Percentiles rank a stretch among this genome's conserved stretches.
Evolutionary conservation across 2,888 invertebrate species (phyloP).

Genomic region (Dichetophora obliterata): DNA sequence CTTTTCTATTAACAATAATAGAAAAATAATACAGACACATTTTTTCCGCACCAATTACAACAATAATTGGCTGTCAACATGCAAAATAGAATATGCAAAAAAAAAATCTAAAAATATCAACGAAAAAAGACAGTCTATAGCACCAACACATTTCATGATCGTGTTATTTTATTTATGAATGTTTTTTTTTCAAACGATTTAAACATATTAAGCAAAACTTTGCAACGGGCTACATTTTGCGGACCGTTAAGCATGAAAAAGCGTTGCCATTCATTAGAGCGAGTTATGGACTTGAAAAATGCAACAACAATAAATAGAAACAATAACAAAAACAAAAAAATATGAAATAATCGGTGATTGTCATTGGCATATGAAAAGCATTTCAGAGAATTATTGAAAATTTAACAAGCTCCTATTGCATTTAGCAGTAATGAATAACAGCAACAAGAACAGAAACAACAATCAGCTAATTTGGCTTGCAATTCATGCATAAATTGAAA

Average conservation of each 20-base stretch:
- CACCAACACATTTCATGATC: too few species aligned
- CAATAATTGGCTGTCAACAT: neutral
- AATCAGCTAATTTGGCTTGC: neutral
- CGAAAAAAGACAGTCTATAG: too few species aligned
- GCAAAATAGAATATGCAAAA: neutral
- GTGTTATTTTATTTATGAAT: too few species aligned
- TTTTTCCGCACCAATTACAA: neutral
- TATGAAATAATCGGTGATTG: neutral
- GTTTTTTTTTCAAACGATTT: too few species aligned
- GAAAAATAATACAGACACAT: neutral
- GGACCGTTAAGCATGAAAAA: conserved; percentile 13
- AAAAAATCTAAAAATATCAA: neutral
- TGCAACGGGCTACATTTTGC: neutral
- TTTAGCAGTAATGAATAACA: neutral
- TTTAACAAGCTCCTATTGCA: neutral
- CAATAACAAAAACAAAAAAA: neutral
- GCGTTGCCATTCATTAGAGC: conserved; percentile 1
- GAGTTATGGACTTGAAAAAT: conserved; percentile 11
- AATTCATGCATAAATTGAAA: neutral
- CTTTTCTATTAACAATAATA: neutral
- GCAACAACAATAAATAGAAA: conserved; percentile 4
- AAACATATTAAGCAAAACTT: too few species aligned
- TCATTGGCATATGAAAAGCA: conserved; percentile 4
- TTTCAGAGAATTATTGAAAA: conserved; percentile 3
- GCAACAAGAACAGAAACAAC: neutral